Evolutionary conservation across 2,888 invertebrate species (phyloP), one percentile per base, ranked within the genome.

Genomic region (Plebejus anna): DNA sequence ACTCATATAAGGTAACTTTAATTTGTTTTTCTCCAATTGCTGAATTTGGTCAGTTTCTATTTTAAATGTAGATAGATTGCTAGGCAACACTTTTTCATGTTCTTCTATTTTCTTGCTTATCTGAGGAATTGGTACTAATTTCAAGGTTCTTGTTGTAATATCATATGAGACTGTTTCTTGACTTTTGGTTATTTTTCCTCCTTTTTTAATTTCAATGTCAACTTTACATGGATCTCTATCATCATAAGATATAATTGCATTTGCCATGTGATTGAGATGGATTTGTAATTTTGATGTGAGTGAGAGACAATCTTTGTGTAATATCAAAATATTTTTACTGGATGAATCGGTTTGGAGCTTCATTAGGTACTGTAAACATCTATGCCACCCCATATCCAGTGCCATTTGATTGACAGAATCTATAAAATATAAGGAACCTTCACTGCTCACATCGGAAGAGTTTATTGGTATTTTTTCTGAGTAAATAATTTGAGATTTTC

Each of bases 21-120:
- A 86, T 81, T 94, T 94, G 79, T 94, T 91, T 79, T 94, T 95
- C 13, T 95, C 95, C 80, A 95, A 88, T 81, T 95, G 95, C 76
- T 96, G 96, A 77, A 91, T 89, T 79, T 96, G 95, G 77, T 94
- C 95, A 0, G 96, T 89, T 82, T 95, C 95, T 81, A 96, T 95
- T 88, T 95, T 96, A 83, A 96, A 96, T 76, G 96, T 96, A 0
- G 96, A 89, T 6, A 96, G 83, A 77, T 85, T 88, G 3, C 83
- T 86, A 1, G 94, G 93, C n/a, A 82, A 84, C 57, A 85, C 89
- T 83, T 88, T 94, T 82, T 81, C 94, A 82, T 84, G 84, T 80
- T 84, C 90, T 77, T 85, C 88, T 77, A 87, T 86, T 79, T 84
- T 87, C 76, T 82, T 84, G 47, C 81, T 82, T 47, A 84, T 83